These are phyloP conservation scores for Sinonovacula constricta DNA, from an alignment of 1,140 invertebrate genomes.

Conservation along the genomic window DNA sequence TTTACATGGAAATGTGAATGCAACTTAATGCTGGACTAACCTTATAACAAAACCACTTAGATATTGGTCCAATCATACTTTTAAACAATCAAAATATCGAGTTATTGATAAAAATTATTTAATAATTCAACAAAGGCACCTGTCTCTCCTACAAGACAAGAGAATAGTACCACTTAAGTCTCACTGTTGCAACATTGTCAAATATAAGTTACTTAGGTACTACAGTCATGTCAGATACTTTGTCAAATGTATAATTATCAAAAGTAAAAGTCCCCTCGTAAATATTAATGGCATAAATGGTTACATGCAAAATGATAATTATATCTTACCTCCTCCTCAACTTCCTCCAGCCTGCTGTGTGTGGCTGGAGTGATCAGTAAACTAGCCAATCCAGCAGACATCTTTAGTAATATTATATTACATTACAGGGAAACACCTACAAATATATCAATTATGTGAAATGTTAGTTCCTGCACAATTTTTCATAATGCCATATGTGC, in stretches of 20 bases:
- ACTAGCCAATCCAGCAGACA: constrained; percentile 29
- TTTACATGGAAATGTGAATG: too few species aligned
- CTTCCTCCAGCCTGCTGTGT: constrained; percentile 22
- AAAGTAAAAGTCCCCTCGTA: too few species aligned
- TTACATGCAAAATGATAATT: background rate
- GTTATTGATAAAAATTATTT: too few species aligned
- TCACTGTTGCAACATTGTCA: too few species aligned
- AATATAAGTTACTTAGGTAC: too few species aligned
- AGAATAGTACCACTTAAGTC: background rate
- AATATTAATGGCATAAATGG: too few species aligned
- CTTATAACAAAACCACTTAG: too few species aligned
- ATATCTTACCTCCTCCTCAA: constrained; percentile 29
- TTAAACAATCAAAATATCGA: too few species aligned
- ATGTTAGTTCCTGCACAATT: background rate
- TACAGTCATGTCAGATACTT: too few species aligned
- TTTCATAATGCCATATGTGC: background rate
- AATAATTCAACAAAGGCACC: background rate
- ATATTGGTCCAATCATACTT: too few species aligned
- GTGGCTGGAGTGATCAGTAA: constrained; percentile 15
- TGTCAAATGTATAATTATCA: too few species aligned
- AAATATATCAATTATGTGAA: constrained; percentile 7
- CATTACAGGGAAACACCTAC: background rate
- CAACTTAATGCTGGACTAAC: too few species aligned
- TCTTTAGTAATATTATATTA: background rate
- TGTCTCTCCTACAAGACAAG: background rate